These are phyloP conservation scores for Limnephilus rhombicus DNA, from an alignment of 2,888 invertebrate species.

Conservation along the genomic window DNA sequence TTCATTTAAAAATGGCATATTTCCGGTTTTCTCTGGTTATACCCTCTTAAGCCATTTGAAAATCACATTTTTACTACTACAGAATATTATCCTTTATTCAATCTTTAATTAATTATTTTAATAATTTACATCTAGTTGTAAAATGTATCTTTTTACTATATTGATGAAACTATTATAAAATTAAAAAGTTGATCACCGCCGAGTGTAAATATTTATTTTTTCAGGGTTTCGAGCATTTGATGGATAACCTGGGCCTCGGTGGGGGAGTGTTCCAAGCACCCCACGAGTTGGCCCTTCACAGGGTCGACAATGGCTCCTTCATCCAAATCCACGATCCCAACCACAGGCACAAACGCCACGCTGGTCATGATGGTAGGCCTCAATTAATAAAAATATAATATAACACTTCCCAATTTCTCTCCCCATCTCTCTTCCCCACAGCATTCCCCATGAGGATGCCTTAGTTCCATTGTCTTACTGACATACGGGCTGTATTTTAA, in stretches of 20 bases:
- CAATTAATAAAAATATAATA: not conserved
- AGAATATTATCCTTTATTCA: too few species aligned
- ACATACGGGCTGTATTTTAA: not conserved
- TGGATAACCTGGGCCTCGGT: slow-evolving; percentile 82
- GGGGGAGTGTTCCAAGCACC: slow-evolving; percentile 79
- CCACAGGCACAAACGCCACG: slow-evolving; percentile 74
- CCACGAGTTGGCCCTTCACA: slow-evolving; percentile 76
- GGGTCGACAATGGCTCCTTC: slow-evolving; percentile 76
- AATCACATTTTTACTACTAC: too few species aligned
- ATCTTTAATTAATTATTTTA: not conserved
- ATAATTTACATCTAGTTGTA: not conserved
- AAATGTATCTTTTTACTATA: too few species aligned
- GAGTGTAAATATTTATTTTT: slow-evolving; percentile 45
- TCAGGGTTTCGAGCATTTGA: slow-evolving; percentile 83
- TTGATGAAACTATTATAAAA: too few species aligned
- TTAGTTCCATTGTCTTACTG: too few species aligned
- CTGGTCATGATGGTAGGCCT: slow-evolving; percentile 63
- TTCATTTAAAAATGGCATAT: too few species aligned
- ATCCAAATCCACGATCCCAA: slow-evolving; percentile 76
- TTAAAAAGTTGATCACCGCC: not conserved
- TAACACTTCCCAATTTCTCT: too few species aligned
- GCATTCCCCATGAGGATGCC: too few species aligned
- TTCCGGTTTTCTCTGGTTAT: too few species aligned
- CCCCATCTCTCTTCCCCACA: too few species aligned
- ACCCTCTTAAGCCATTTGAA: too few species aligned